Conservation (phyloP, 1,140 invertebrate genomes). For the Orchesella cincta region DNA sequence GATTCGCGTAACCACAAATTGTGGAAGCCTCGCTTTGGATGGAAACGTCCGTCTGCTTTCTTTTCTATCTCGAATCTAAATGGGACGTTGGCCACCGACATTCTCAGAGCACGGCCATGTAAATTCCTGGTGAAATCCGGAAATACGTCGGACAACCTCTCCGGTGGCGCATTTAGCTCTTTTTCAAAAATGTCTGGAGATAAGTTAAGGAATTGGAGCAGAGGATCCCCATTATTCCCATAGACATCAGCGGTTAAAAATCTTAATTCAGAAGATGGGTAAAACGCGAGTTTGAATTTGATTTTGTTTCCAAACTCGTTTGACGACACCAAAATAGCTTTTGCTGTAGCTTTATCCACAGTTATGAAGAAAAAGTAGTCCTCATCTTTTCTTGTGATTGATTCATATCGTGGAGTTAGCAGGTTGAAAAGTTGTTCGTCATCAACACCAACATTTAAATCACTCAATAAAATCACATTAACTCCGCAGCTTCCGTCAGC, state of each 20-base stretch:
- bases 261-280: neutral
- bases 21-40: conserved; percentile 7
- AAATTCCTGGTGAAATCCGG: conserved; percentile 7
- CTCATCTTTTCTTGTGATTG: conserved; percentile 6
- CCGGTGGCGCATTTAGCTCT: too few relatives aligned
- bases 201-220: neutral
- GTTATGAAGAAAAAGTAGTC: conserved; percentile 4
- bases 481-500: neutral
- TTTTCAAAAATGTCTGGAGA: too few relatives aligned
- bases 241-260: neutral
- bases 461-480: neutral
- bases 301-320: neutral
- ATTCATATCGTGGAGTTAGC: neutral
- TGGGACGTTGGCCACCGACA: neutral
- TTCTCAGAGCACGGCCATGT: neutral
- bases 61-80: neutral
- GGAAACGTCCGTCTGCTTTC: neutral
- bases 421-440: neutral
- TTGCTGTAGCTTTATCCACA: neutral
- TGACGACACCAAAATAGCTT: neutral
- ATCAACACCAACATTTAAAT: neutral
- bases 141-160: neutral
- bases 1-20: neutral
- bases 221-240: neutral
- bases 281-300: neutral